Base-by-base conservation (phyloP, 2,888 invertebrate species). In the Drosophila mimica region DNA sequence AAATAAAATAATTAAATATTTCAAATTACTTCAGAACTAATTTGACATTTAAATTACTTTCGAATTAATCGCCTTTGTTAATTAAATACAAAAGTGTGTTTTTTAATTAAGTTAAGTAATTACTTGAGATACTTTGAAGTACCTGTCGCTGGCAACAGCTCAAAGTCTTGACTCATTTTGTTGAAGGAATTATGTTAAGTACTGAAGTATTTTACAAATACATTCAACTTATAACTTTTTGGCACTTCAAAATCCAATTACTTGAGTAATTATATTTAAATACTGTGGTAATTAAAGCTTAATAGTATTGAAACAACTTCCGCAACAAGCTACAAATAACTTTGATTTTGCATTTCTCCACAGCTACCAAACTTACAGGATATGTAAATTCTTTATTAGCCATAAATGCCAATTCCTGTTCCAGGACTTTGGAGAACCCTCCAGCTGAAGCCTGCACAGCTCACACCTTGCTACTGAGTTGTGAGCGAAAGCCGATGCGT, bases 381-480 rank as follows among this genome's bases (percentile, higher is more conserved):
- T n/a, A n/a, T 46, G 4, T 25, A 4, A 15, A 20, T 25, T 1
- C 1, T 1, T 28, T 5, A 17, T 1, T 3, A 28, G 28, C 17
- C 17, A 48, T 15, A 4, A 15, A 25, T 15, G 25, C 25, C 4
- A 15, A 15, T 2, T 25, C 25, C 0, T 43, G 43, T 46, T 46
- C 3, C 46, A 8, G 15, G 4, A 8, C 4, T 15, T 25, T 8
- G 1, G 15, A 15, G 46, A 25, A 25, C 46, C 2, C 25, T 15
- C 8, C 15, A 4, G 46, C 15, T 46, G 25, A 46, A 15, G 2
- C 15, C 7, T 25, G 28, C 34, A 36, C 52, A 30, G 25, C 30
- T 66, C 49, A 33, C 79, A 73, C 59, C 52, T 60, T 30, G n/a
- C 31, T 40, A 11, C 3, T 31, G 36, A 40, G 46, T 33, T 38